Conservation (phyloP, 2,113 vertebrate species). For the Corynorhinus townsendii region DNA sequence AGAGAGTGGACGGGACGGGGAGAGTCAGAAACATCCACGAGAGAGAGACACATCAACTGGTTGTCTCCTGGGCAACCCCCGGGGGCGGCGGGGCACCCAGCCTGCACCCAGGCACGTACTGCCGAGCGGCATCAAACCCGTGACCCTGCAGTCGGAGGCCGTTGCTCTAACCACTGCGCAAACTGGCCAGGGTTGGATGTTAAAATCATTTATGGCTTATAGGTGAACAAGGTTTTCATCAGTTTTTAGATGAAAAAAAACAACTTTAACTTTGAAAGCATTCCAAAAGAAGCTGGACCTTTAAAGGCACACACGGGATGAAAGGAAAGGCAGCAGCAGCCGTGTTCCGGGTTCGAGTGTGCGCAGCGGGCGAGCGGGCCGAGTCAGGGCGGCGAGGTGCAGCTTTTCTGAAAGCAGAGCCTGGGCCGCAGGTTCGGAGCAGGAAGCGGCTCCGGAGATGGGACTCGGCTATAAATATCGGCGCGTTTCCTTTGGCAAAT, state of each 20-base stretch:
- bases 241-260: neutral
- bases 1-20: too few species aligned
- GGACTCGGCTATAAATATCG: neutral
- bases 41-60: too few species aligned
- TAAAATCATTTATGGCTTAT: neutral
- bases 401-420: neutral
- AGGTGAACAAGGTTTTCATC: neutral
- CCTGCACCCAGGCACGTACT: too few species aligned
- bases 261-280: neutral
- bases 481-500: neutral
- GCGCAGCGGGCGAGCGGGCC: neutral
- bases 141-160: too few species aligned
- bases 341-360: neutral
- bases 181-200: neutral
- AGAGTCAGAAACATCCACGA: too few species aligned
- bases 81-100: too few species aligned
- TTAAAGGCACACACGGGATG: neutral
- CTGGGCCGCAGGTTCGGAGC: too few species aligned
- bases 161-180: too few species aligned
- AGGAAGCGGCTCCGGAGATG: neutral
- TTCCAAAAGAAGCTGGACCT: neutral
- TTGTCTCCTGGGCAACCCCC: too few species aligned
- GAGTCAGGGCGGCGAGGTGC: neutral
- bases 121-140: too few species aligned
- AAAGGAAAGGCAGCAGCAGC: neutral